Percentiles rank a stretch among this genome's conserved stretches.
Conservation (phyloP, 2,888 invertebrate genomes). For the Adineta ricciae region DNA sequence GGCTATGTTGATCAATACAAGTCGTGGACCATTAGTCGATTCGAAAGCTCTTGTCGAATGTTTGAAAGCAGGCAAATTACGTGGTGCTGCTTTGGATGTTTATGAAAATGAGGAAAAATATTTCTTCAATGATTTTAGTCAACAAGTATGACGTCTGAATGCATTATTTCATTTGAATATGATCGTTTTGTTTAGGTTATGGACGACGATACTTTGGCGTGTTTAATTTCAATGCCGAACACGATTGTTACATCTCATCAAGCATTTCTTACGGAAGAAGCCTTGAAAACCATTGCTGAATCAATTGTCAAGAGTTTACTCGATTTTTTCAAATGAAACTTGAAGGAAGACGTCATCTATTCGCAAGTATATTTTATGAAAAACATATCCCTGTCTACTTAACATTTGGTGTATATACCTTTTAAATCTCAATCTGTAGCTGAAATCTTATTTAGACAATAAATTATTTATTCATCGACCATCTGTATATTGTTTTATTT, state of each 20-base stretch:
- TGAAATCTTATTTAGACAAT: too few relatives aligned
- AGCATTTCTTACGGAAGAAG: conserved; percentile 26
- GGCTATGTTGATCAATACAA: conserved; percentile 17
- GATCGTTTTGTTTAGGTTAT: not conserved
- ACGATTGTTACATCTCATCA: conserved; percentile 23
- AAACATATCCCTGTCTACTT: too few relatives aligned
- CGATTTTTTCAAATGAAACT: not conserved
- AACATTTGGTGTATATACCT: too few relatives aligned
- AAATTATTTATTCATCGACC: too few relatives aligned
- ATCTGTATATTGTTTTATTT: too few relatives aligned
- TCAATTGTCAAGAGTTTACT: not conserved
- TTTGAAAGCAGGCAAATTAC: conserved; percentile 15
- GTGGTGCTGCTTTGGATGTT: conserved; percentile 5
- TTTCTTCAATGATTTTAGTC: not conserved
- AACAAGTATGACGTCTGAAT: not conserved
- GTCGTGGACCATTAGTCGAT: conserved; percentile 17
- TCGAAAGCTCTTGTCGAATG: not conserved
- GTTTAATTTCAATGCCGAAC: not conserved
- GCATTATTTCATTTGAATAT: too few relatives aligned
- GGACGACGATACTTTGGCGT: conserved; percentile 21
- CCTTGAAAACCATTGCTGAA: conserved; percentile 1
- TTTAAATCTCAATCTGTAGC: too few relatives aligned
- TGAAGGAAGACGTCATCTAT: not conserved
- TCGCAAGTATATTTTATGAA: too few relatives aligned
- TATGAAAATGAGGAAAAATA: conserved; percentile 21